A percentile compares a stretch with the other conserved stretches of the same genome.
phyloP scores from a whole-genome alignment of 1,140 invertebrate genomes.

The Gryllus bimaculatus region DNA sequence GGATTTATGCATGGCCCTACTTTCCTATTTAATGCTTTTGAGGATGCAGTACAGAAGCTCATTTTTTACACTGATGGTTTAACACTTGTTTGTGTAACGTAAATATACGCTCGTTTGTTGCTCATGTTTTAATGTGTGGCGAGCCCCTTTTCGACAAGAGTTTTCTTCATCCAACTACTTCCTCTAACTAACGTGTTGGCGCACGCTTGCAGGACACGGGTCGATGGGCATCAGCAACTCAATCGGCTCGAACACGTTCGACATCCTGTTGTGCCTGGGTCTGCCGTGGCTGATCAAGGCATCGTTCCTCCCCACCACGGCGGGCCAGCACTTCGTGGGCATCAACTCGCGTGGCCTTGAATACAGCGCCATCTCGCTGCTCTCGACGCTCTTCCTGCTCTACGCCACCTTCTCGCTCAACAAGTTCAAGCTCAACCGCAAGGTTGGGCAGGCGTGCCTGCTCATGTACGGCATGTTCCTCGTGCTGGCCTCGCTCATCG shows the following conservation, averaged over 20 bases:
- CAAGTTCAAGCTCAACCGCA: constrained; percentile 68
- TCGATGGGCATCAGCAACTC: constrained; percentile 86
- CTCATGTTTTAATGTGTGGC: too few species aligned
- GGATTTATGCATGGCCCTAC: too few species aligned
- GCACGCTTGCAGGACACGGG: constrained; percentile 53
- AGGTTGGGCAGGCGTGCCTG: constrained; percentile 61
- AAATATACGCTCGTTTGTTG: too few species aligned
- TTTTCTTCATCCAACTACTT: too few species aligned
- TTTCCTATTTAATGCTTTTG: too few species aligned
- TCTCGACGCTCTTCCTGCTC: constrained; percentile 66
- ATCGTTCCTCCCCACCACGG: constrained; percentile 57
- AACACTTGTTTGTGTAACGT: too few species aligned
- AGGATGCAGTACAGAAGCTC: too few species aligned
- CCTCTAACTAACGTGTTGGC: too few species aligned
- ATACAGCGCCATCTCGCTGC: constrained; percentile 69
- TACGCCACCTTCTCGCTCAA: constrained; percentile 66
- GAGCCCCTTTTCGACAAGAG: too few species aligned
- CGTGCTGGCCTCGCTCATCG: constrained; percentile 68
- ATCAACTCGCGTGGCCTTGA: constrained; percentile 73
- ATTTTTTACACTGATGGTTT: too few species aligned
- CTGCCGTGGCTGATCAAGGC: constrained; percentile 78
- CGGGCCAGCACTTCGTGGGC: constrained; percentile 57
- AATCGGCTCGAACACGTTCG: constrained; percentile 83
- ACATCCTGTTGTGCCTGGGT: constrained; percentile 75
- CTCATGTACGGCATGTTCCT: constrained; percentile 70